phyloP scores from a whole-genome alignment of 2,797 vertebrate genomes.

The Arremon brunneinucha region DNA sequence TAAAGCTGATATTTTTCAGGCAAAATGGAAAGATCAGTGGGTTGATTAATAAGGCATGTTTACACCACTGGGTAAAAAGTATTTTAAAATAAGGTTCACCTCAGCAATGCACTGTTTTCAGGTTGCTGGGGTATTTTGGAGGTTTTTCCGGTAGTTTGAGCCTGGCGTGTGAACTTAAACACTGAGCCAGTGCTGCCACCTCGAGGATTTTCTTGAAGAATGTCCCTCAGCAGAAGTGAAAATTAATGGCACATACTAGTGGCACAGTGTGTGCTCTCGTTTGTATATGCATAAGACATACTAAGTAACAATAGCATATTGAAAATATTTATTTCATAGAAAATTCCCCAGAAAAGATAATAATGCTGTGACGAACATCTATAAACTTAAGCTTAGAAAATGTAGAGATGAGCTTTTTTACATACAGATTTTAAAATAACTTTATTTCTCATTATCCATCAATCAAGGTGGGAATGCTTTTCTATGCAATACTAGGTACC shows the following conservation, averaged over 20 bases:
- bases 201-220: constrained; percentile 42
- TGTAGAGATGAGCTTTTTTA: not conserved
- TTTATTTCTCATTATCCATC: not conserved
- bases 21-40: not conserved
- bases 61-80: not conserved
- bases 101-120: not conserved
- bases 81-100: not conserved
- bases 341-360: not conserved
- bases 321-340: not conserved
- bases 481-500: not conserved
- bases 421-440: not conserved
- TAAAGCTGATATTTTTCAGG: not conserved
- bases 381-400: not conserved
- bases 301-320: not conserved
- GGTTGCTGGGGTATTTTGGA: not conserved
- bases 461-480: not conserved
- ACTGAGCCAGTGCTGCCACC: constrained; percentile 69
- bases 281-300: not conserved
- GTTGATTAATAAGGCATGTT: not conserved
- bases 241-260: not conserved
- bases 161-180: not conserved
- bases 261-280: rapidly evolving
- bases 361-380: rapidly evolving
- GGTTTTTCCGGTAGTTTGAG: not conserved
- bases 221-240: not conserved